Conservation (phyloP, 2,888 invertebrate genomes). For the Perdita meconis region DNA sequence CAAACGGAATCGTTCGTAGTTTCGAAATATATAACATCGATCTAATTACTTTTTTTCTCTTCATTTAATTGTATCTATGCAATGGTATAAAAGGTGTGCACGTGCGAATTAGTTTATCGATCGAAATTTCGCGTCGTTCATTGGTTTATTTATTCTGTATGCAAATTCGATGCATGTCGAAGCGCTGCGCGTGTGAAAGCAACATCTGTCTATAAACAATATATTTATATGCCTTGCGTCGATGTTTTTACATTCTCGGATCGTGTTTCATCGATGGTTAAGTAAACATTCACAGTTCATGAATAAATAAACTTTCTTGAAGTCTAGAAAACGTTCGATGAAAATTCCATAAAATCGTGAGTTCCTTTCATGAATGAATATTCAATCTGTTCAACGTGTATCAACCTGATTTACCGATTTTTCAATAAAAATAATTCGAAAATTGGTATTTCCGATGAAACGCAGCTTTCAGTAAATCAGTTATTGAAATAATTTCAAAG, state of each 20-base stretch:
- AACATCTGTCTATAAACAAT: conserved; percentile 37
- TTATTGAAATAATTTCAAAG: neutral
- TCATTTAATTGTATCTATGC: neutral
- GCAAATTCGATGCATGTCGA: conserved; percentile 3
- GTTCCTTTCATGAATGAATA: too few species aligned
- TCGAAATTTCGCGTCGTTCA: conserved; percentile 1
- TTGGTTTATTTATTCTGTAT: conserved; percentile 33
- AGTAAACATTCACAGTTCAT: neutral
- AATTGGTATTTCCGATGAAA: neutral
- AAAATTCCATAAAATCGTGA: too few species aligned
- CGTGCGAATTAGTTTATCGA: conserved; percentile 19
- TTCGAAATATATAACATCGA: neutral
- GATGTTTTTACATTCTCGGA: conserved; percentile 7
- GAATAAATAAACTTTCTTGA: neutral
- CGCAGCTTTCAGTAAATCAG: neutral
- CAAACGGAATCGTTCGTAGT: neutral
- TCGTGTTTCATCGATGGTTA: conserved; percentile 13
- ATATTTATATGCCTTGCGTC: conserved; percentile 14
- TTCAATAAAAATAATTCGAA: neutral
- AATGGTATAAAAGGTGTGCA: neutral
- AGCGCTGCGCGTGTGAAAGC: conserved; percentile 26
- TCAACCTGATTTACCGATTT: too few species aligned
- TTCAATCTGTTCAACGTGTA: too few species aligned
- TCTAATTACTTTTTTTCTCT: neutral
- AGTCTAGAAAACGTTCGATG: too few species aligned